Conservation (phyloP, 1,140 invertebrate species). For the Lysiphlebus fabarum region DNA sequence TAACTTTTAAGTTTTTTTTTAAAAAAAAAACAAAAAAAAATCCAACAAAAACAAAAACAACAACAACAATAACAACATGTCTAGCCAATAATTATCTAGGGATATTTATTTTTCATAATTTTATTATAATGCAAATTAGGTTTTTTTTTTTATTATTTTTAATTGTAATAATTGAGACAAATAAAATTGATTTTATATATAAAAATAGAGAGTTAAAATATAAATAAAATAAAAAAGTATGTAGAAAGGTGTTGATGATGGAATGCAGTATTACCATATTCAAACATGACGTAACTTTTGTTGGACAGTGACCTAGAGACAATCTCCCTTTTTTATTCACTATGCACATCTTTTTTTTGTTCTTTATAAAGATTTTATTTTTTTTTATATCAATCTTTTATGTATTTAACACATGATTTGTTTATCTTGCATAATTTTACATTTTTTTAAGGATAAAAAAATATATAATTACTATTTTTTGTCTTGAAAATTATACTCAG, state of each 20-base stretch:
- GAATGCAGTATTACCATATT: constrained; percentile 45
- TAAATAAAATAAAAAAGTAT: constrained; percentile 13
- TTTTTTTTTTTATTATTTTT: no score
- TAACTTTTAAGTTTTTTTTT: neutral
- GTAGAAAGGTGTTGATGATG: constrained; percentile 35
- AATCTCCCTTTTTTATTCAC: constrained; percentile 34
- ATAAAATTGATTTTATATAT: constrained; percentile 8
- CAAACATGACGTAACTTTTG: constrained; percentile 42
- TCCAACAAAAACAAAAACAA: neutral
- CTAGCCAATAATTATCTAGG: neutral
- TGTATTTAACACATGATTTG: no score
- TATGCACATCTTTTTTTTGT: neutral
- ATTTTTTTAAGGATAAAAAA: no score
- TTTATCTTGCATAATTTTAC: no score
- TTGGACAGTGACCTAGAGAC: constrained; percentile 43
- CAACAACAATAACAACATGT: constrained; percentile 15
- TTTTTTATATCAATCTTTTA: neutral
- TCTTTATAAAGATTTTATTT: no score
- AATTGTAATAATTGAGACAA: neutral
- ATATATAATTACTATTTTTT: no score
- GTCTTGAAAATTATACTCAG: no score
- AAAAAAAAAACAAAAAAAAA: no score
- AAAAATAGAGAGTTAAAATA: constrained; percentile 19
- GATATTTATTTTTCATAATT: neutral
- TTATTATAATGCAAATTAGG: no score